A percentile compares a stretch with the other conserved stretches of the same genome.
Evolutionary conservation across 2,888 invertebrate genomes (phyloP).

Genomic region (Callimorpha dominula): DNA sequence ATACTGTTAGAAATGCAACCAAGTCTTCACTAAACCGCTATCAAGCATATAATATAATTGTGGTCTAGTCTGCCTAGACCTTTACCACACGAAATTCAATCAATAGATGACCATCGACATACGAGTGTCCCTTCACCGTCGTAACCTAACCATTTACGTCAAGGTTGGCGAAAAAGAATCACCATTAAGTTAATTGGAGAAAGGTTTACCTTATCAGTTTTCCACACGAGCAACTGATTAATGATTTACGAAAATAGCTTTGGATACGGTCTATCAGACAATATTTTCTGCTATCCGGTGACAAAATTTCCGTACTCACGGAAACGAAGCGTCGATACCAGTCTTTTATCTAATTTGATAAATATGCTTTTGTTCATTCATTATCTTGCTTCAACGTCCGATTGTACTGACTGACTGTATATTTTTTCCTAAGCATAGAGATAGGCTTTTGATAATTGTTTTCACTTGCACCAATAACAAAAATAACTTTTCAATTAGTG

Average conservation of each 20-base stretch:
- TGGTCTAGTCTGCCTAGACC: conserved; percentile 1
- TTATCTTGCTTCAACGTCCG: conserved; percentile 8
- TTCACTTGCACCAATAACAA: not conserved
- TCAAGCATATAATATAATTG: not conserved
- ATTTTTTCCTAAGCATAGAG: not conserved
- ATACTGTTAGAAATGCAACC: not conserved
- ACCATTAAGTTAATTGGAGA: conserved; percentile 83
- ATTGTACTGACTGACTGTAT: conserved; percentile 21
- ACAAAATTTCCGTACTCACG: conserved; percentile 35
- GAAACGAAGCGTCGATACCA: conserved; percentile 22
- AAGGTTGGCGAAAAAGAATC: conserved; percentile 74
- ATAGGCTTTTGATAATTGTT: not conserved
- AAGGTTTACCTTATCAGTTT: conserved; percentile 82
- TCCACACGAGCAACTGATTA: conserved; percentile 79
- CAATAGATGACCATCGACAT: conserved; percentile 53
- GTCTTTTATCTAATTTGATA: conserved; percentile 39
- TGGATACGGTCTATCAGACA: conserved; percentile 63
- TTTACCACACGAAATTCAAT: conserved; percentile 46
- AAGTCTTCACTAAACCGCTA: not conserved
- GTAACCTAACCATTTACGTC: conserved; percentile 56
- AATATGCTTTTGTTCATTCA: conserved; percentile 28
- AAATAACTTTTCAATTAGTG: not conserved
- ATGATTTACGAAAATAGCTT: conserved; percentile 81
- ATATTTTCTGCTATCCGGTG: conserved; percentile 56
- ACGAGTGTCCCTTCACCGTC: conserved; percentile 47